Percentiles rank a stretch among this genome's conserved stretches.
These are phyloP conservation scores for Chrysopilus asiliformis DNA, from an alignment of 2,888 invertebrate species.

Conservation along the genomic window DNA sequence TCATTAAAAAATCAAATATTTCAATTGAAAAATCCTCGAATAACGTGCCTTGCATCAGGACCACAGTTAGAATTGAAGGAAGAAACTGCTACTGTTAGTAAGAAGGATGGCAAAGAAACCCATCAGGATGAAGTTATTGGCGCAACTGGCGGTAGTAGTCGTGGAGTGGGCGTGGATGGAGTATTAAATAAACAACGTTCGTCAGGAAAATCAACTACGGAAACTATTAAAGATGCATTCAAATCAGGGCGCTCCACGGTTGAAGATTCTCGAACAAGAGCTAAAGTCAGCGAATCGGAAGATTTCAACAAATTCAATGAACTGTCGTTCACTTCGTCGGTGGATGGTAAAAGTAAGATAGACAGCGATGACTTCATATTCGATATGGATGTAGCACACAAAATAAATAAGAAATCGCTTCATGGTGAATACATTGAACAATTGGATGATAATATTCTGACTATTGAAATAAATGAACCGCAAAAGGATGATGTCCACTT, in stretches of 20 bases:
- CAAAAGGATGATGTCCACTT: constrained; percentile 10
- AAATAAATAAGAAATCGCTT: not conserved
- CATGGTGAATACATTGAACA: not conserved
- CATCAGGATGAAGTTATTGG: constrained; percentile 10
- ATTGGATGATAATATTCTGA: no score
- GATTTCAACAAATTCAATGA: no score
- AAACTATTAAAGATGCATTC: constrained; percentile 21
- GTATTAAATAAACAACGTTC: constrained; percentile 20
- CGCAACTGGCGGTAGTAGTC: constrained; percentile 6
- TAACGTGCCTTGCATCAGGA: constrained; percentile 15
- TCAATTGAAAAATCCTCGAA: constrained; percentile 33
- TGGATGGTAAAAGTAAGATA: constrained; percentile 13
- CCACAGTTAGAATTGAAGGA: constrained; percentile 1
- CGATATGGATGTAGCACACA: not conserved
- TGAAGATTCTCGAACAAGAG: constrained; percentile 2
- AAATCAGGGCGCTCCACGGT: constrained; percentile 17
- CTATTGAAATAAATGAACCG: constrained; percentile 8
- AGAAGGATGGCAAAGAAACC: constrained; percentile 9
- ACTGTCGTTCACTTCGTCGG: constrained; percentile 2
- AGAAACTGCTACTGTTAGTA: not conserved
- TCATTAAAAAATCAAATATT: constrained; percentile 38
- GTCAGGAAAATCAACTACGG: constrained; percentile 16
- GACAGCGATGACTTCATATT: constrained; percentile 21
- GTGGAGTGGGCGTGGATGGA: constrained; percentile 12
- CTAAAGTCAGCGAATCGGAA: not conserved